Evolutionary conservation across 2,797 vertebrate species (phyloP), one percentile per base, ranked within the genome.

Genomic region (Eidolon dupreanum): DNA sequence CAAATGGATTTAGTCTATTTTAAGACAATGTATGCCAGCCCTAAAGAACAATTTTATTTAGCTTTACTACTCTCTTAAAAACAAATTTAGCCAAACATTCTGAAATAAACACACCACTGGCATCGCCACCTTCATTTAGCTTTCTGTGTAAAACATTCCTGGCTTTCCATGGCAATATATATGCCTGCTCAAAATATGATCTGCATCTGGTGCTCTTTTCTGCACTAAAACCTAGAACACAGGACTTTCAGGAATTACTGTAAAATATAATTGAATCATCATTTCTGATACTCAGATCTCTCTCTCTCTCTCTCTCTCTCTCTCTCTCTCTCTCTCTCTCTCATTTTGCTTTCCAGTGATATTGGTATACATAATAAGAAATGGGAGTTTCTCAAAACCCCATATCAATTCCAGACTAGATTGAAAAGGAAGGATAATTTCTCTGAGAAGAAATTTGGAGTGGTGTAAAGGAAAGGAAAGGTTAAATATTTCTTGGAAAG

Each of bases 221-320:
- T 98, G 96, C 95, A 97, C 94, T 70, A 92, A 96, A 96, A 96
- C 70, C 49, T 88, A 63, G 71, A 82, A 88, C 66, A 83, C 0
- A 3, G 73, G 65, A 59, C 73, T 98, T 98, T 97, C 97, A 98
- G 98, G 97, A 98, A 98, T 98, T 98, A 97, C 93, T 97, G 96
- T 98, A 98, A 98, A 98, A 98, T 95, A 94, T 98, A 98, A 98
- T 98, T 98, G 98, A 98, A 97, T 98, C 96, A 97, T 98, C 97
- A 97, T 98, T 99, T 97, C 96, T 98, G 96, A 93, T 93, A 92
- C 96, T 97, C 94, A 96, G 85, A 92, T 49, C 41, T 75, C 16
- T 46, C 49, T 74, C 20, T 53, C 51, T 65, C 46, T 85, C 28
- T 33, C 49, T 43, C 33, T 49, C 41, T 75, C 16, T 46, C 49